Percentiles rank a stretch among this genome's conserved stretches.
These are phyloP conservation scores for Brotula barbata DNA, from an alignment of 2,797 vertebrate genomes.

Conservation along the genomic window DNA sequence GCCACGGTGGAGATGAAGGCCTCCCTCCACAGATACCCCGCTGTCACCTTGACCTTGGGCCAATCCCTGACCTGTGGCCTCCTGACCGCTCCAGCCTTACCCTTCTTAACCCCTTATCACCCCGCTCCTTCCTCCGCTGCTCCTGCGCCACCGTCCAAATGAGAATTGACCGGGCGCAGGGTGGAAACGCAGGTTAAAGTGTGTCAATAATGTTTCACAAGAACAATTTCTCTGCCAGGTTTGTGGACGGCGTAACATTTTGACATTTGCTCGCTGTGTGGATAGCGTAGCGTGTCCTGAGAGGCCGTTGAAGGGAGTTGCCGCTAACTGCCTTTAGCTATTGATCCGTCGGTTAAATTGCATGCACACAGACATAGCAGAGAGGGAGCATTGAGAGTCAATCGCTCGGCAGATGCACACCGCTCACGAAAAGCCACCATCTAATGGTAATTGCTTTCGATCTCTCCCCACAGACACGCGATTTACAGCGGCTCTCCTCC, in stretches of 20 bases:
- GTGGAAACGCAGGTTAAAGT: conserved; percentile 90
- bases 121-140: conserved; percentile 32
- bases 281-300: conserved; percentile 79
- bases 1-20: conserved; percentile 84
- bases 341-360: conserved; percentile 96
- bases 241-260: conserved; percentile 83
- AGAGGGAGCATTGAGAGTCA: conserved; percentile 43
- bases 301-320: conserved; percentile 84
- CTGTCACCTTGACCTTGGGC: conserved; percentile 93
- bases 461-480: conserved; percentile 83
- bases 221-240: conserved; percentile 89
- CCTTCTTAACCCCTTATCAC: conserved; percentile 39
- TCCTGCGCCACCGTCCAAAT: conserved; percentile 78
- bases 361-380: conserved; percentile 70
- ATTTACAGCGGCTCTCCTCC: conserved; percentile 84
- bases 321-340: conserved; percentile 88
- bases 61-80: conserved; percentile 73
- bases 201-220: conserved; percentile 96
- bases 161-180: conserved; percentile 89
- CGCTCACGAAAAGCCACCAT: conserved; percentile 71
- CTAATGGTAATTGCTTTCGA: conserved; percentile 99
- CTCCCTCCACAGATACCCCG: conserved; percentile 75
- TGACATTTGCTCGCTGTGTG: conserved; percentile 88
- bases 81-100: conserved; percentile 53
- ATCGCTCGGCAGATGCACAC: conserved; percentile 37